Conservation (phyloP, 2,797 vertebrate genomes). For the Nasua narica region DNA sequence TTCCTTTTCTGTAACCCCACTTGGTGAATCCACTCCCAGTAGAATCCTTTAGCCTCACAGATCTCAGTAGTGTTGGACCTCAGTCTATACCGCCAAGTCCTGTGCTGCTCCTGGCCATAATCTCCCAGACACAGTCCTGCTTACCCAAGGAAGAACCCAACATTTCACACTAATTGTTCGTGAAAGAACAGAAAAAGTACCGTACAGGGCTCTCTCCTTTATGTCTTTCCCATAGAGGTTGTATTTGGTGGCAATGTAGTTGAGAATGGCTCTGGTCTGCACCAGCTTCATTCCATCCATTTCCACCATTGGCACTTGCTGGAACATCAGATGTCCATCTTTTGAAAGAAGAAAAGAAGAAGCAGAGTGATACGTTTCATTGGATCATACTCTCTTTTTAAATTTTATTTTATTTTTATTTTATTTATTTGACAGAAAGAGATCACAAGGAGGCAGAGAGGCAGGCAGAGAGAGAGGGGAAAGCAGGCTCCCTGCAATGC, state of each 20-base stretch:
- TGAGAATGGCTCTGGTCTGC: slow-evolving; percentile 88
- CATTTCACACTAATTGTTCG: not conserved
- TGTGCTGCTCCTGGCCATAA: not conserved
- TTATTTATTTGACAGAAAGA: too few relatives aligned
- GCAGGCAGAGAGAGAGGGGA: too few relatives aligned
- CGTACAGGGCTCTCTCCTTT: slow-evolving; percentile 89
- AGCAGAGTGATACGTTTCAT: not conserved
- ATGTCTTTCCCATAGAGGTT: slow-evolving; percentile 89
- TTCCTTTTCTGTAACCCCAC: not conserved
- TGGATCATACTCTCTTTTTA: not conserved
- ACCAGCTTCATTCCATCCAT: slow-evolving; percentile 90
- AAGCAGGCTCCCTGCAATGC: too few relatives aligned
- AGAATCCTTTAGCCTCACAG: not conserved
- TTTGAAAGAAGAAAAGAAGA: slow-evolving; percentile 25
- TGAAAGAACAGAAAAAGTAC: not conserved
- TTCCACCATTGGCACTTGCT: slow-evolving; percentile 93
- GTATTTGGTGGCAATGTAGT: slow-evolving; percentile 91
- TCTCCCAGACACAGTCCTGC: not conserved
- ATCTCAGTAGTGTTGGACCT: not conserved
- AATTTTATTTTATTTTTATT: too few relatives aligned
- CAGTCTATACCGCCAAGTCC: not conserved
- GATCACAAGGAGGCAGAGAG: too few relatives aligned
- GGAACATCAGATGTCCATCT: slow-evolving; percentile 90
- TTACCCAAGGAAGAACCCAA: not conserved
- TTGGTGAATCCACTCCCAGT: not conserved